Conservation (phyloP, 2,888 invertebrate genomes). For the Tricholauxania praeusta region DNA sequence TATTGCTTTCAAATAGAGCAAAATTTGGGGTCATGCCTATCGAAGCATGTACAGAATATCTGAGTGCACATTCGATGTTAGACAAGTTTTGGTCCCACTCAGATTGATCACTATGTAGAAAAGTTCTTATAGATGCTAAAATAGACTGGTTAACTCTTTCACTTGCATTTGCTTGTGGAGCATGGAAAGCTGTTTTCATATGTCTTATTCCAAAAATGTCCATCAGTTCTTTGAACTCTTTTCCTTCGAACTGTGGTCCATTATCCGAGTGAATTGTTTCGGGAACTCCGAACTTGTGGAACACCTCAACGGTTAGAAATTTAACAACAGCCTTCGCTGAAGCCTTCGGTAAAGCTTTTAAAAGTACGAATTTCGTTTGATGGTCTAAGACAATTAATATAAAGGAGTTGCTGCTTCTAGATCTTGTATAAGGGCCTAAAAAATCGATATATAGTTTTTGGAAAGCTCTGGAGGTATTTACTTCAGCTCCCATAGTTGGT, state of each 20-base stretch:
- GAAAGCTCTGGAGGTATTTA: too few relatives aligned
- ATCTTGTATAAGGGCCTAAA: background rate
- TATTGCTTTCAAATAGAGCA: background rate
- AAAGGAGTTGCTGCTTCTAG: conserved; percentile 11
- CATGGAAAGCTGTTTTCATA: background rate
- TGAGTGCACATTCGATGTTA: too few relatives aligned
- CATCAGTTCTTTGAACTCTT: conserved; percentile 6
- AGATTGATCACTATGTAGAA: background rate
- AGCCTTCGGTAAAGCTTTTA: too few relatives aligned
- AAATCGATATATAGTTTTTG: background rate
- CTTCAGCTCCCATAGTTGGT: too few relatives aligned
- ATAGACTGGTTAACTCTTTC: conserved; percentile 6
- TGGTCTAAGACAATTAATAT: background rate
- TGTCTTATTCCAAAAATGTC: background rate
- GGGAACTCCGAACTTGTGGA: conserved; percentile 3
- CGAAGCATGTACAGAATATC: too few relatives aligned
- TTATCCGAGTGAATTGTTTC: background rate
- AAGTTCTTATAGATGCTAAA: background rate
- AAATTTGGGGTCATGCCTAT: too few relatives aligned
- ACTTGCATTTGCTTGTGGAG: conserved; percentile 4
- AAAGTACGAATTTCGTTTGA: too few relatives aligned
- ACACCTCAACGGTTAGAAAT: too few relatives aligned
- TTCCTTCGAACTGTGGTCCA: conserved; percentile 1
- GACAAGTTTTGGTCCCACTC: conserved; percentile 1
- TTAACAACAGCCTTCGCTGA: too few relatives aligned